A percentile compares a stretch with the other conserved stretches of the same genome.
phyloP scores from a whole-genome alignment of 1,140 invertebrate genomes.

The Paramacrobiotus metropolitanus region DNA sequence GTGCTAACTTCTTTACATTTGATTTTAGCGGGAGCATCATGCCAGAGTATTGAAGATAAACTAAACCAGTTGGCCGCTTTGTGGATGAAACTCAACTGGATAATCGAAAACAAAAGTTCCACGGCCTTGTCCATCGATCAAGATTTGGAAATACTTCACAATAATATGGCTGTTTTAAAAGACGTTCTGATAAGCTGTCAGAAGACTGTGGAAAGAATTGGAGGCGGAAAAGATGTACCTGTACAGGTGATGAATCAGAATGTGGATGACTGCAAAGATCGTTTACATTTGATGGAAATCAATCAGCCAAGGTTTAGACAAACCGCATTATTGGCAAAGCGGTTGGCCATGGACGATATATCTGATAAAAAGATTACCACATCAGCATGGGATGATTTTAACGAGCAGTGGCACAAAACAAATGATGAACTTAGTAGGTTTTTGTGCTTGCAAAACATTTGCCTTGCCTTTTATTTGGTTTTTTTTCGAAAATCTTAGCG shows the following conservation, averaged over 20 bases:
- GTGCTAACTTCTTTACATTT: neutral
- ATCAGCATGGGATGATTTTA: too few relatives aligned
- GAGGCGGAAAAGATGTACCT: neutral
- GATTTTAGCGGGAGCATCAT: neutral
- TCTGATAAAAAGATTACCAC: too few relatives aligned
- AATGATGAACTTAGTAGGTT: too few relatives aligned
- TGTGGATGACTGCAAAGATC: neutral
- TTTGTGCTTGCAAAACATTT: too few relatives aligned
- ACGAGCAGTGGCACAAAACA: too few relatives aligned
- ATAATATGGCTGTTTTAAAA: neutral
- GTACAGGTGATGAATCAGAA: neutral
- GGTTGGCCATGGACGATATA: too few relatives aligned
- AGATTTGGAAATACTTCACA: neutral
- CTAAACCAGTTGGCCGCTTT: neutral
- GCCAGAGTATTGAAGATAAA: neutral
- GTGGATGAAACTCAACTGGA: neutral
- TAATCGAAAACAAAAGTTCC: neutral
- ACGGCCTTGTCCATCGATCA: neutral
- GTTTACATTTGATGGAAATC: neutral
- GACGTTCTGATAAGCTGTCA: constrained; percentile 1
- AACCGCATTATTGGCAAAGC: neutral
- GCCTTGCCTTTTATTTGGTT: too few relatives aligned
- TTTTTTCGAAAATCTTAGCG: too few relatives aligned
- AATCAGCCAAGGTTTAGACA: neutral
- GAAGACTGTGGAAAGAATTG: neutral